Base-by-base conservation (phyloP, 2,797 vertebrate species). In the Esox masquinongy region DNA sequence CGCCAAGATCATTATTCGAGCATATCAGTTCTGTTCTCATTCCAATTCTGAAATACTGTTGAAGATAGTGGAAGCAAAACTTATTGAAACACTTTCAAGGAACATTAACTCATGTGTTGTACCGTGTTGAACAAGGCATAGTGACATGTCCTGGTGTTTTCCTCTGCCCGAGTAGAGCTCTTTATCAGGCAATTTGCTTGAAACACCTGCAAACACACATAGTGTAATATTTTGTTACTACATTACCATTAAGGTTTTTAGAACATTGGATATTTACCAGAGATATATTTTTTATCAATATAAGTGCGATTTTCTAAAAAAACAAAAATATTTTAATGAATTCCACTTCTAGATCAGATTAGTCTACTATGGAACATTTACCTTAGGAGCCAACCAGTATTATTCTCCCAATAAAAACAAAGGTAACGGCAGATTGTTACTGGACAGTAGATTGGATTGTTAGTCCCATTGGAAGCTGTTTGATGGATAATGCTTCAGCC, bases 401-500 rank as follows among this genome's bases (percentile, higher is more conserved):
- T 24, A 26, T 79, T 79, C 71, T 29, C n/a, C n/a, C 67, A 70
- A 81, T 75, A 72, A 31, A 39, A 68, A n/a, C 17, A 71, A 74
- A 49, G 51, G 79, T 83, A 74, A 78, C 77, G 73, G 76, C 83
- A 77, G 72, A 73, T 15, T 64, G 26, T 31, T 26, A 64, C 24
- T 77, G 75, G 39, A 69, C 74, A 74, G 43, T 74, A 81, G 75
- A 79, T 74, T 81, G 59, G 72, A 74, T 56, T 56, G 71, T 73
- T 80, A 80, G 82, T 92, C 87, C 88, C 87, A 2, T 70, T 86
- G 88, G 85, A 89, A 63, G 24, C 75, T 51, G 80, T 70, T 79
- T 92, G 90, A 93, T 89, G 80, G 89, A 93, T 90, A 81, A 86
- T 71, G 80, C 81, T 81, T 85, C 76, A 68, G 49, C 77, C 75